These are phyloP conservation scores for Drosophila subquinaria DNA, from an alignment of 2,888 invertebrate species.

Conservation along the genomic window DNA sequence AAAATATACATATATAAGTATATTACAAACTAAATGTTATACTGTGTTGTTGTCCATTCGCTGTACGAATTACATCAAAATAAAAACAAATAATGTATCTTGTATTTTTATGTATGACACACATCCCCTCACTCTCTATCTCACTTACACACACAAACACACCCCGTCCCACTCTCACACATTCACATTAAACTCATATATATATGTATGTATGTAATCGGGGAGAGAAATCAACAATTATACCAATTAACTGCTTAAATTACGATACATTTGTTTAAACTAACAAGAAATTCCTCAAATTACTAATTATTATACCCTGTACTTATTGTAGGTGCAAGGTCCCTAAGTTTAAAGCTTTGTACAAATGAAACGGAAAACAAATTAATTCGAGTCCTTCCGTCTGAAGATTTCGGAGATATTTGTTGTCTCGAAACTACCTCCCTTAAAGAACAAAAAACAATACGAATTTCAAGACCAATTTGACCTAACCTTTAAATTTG, in stretches of 20 bases:
- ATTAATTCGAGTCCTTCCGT: neutral
- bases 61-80: slow-evolving; percentile 34
- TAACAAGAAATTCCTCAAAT: slow-evolving; percentile 25
- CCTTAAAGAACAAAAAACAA: neutral
- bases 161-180: slow-evolving; percentile 8
- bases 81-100: slow-evolving; percentile 15
- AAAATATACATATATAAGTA: slow-evolving; percentile 32
- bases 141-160: slow-evolving; percentile 20
- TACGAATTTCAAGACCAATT: neutral
- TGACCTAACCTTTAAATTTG: neutral
- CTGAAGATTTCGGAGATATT: neutral
- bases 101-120: slow-evolving; percentile 47
- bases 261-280: slow-evolving; percentile 39
- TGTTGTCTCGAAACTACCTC: neutral
- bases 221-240: slow-evolving; percentile 16
- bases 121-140: slow-evolving; percentile 19
- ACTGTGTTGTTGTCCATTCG: slow-evolving; percentile 63
- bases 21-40: slow-evolving; percentile 66
- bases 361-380: neutral
- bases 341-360: neutral
- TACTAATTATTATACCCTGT: slow-evolving; percentile 26
- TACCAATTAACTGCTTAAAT: slow-evolving; percentile 32
- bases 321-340: neutral
- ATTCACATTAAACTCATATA: slow-evolving; percentile 11
- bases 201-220: slow-evolving; percentile 13